Percentiles rank a stretch among this genome's conserved stretches.
phyloP scores from a whole-genome alignment of 2,888 invertebrate genomes.

The Perithous albicinctus region DNA sequence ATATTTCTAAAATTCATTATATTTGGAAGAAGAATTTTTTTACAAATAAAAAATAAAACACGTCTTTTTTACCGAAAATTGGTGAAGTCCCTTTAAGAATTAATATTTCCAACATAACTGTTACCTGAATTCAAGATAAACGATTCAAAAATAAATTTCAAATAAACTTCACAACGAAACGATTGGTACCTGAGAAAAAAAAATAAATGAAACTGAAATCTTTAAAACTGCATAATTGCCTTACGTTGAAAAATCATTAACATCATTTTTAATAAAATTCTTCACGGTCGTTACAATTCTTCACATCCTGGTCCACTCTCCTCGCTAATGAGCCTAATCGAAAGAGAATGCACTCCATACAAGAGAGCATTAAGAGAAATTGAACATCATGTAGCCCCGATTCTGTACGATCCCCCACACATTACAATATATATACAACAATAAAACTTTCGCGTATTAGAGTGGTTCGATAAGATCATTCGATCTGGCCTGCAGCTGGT shows the following conservation, averaged over 20 bases:
- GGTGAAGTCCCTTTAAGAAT: too few relatives aligned
- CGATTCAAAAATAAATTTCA: too few relatives aligned
- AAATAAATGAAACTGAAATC: background rate
- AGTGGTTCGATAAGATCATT: constrained; percentile 46
- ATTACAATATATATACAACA: constrained; percentile 46
- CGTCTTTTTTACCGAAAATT: too few relatives aligned
- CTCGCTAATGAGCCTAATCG: constrained; percentile 4
- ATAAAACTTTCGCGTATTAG: constrained; percentile 50
- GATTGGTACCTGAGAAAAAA: constrained; percentile 1
- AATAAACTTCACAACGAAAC: constrained; percentile 39
- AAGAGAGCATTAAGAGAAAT: background rate
- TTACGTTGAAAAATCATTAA: background rate
- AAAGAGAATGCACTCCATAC: background rate
- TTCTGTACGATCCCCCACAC: background rate
- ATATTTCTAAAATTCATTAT: too few relatives aligned
- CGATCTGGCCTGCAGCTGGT: constrained; percentile 18
- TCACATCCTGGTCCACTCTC: background rate
- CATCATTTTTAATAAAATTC: background rate
- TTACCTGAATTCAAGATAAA: too few relatives aligned
- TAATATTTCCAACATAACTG: too few relatives aligned
- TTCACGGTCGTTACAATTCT: background rate
- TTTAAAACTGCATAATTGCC: background rate
- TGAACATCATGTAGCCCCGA: constrained; percentile 15
- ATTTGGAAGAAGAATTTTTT: too few relatives aligned
- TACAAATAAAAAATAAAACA: too few relatives aligned